A percentile compares a stretch with the other conserved stretches of the same genome.
Conservation (phyloP, 1,140 invertebrate genomes). For the Achatina immaculata region DNA sequence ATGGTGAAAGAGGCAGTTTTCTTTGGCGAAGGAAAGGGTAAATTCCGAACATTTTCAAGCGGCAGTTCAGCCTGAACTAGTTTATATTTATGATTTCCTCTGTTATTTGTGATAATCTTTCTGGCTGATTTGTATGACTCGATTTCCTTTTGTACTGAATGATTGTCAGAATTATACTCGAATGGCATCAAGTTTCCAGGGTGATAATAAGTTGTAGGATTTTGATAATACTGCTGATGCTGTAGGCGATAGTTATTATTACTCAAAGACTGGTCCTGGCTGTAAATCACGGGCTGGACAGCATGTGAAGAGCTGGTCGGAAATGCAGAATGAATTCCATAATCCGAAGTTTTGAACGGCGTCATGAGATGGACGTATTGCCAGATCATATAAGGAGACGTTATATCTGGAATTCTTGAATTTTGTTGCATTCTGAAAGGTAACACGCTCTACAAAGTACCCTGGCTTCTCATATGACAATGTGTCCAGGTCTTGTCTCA, state of each 20-base stretch:
- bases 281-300: neutral
- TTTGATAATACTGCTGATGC: neutral
- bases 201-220: neutral
- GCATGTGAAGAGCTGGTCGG: neutral
- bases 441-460: too few species aligned
- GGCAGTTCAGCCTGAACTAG: neutral
- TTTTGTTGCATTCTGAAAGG: neutral
- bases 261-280: neutral
- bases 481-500: too few species aligned
- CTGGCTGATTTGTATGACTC: neutral
- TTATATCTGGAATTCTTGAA: neutral
- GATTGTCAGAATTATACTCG: neutral
- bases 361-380: constrained; percentile 4
- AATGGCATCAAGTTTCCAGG: neutral
- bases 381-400: constrained; percentile 27
- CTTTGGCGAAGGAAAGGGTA: neutral
- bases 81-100: neutral
- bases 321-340: neutral
- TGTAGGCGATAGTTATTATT: neutral
- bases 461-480: too few species aligned
- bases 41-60: neutral
- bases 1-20: constrained; percentile 22
- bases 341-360: neutral
- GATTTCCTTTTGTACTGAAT: neutral
- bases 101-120: neutral